phyloP scores from a whole-genome alignment of 2,888 invertebrate species.

The Oscheius sp. region DNA sequence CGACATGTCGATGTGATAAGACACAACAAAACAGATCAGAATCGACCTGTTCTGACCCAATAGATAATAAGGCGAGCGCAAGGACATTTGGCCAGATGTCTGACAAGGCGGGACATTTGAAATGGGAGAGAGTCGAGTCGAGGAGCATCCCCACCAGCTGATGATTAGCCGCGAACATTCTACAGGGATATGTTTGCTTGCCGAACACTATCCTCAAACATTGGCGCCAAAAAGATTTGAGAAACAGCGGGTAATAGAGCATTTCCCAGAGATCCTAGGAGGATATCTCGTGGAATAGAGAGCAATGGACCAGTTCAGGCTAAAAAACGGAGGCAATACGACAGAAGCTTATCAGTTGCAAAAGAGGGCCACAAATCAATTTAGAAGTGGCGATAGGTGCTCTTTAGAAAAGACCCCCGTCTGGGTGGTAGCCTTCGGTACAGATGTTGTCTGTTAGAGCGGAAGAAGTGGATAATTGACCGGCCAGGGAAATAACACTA shows the following conservation, averaged over 20 bases:
- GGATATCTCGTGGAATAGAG: neutral
- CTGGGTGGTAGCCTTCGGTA: no score
- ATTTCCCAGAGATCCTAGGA: no score
- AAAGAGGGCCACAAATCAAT: conserved; percentile 15
- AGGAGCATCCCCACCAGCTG: neutral
- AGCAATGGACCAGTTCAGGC: conserved; percentile 1
- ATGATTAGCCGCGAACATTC: conserved; percentile 14
- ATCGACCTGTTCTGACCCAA: neutral
- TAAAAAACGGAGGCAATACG: neutral
- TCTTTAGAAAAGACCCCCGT: no score
- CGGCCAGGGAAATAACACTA: no score
- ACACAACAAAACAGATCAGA: neutral
- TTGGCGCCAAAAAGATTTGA: neutral
- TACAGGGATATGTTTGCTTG: conserved; percentile 16
- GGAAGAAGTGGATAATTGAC: no score
- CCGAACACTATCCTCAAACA: conserved; percentile 3
- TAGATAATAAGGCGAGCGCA: neutral
- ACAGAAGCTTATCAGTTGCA: conserved; percentile 14
- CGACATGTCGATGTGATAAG: neutral
- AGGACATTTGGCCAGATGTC: conserved; percentile 18
- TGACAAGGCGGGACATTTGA: conserved; percentile 18
- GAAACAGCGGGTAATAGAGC: no score
- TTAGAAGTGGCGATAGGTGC: conserved; percentile 7
- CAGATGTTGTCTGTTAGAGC: no score
- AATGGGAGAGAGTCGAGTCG: neutral